phyloP scores from a whole-genome alignment of 35 echinoderm and acorn worm genomes.

The Apostichopus japonicus region DNA sequence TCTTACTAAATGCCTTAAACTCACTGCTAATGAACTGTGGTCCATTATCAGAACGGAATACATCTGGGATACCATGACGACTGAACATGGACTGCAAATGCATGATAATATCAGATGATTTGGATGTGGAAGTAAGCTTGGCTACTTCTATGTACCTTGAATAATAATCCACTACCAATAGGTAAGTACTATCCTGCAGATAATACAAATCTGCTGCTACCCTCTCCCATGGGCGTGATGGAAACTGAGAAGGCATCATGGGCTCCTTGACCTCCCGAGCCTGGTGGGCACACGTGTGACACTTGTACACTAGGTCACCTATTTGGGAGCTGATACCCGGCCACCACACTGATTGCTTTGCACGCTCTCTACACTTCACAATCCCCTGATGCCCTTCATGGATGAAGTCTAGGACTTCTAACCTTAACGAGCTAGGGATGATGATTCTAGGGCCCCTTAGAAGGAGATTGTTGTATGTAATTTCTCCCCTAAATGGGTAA shows the following conservation, averaged over 20 bases:
- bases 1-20: too few relatives aligned
- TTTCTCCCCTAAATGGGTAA: too few relatives aligned
- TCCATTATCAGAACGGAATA: too few relatives aligned
- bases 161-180: constrained; percentile 69
- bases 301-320: background rate
- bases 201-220: background rate
- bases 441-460: constrained; percentile 24
- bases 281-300: background rate
- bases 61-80: too few relatives aligned
- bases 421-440: constrained; percentile 2
- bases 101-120: too few relatives aligned
- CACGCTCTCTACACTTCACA: constrained; percentile 21
- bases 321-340: constrained; percentile 49
- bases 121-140: too few relatives aligned
- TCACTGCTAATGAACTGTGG: too few relatives aligned
- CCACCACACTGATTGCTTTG: constrained; percentile 54
- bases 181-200: constrained; percentile 31
- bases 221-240: background rate
- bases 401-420: constrained; percentile 24
- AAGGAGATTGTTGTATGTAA: background rate
- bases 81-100: too few relatives aligned
- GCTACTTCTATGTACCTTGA: too few relatives aligned
- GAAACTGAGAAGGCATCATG: constrained; percentile 33
- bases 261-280: background rate
- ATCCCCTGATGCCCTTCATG: constrained; percentile 53